Evolutionary conservation across 2,797 vertebrate genomes (phyloP).

Genomic region (Anguilla marmorata): DNA sequence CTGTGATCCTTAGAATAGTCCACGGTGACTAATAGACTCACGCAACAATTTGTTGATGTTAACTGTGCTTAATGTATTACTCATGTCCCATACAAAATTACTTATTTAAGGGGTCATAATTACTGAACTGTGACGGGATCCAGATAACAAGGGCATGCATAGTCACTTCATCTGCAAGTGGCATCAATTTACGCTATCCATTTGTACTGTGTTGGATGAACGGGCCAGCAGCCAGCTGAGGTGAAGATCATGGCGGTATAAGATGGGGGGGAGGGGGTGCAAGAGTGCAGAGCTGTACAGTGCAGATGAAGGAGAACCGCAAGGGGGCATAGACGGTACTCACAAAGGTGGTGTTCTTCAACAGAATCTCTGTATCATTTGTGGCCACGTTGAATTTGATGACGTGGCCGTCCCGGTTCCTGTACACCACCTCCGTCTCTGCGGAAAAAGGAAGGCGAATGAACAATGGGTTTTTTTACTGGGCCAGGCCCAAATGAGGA

Average conservation of each 20-base stretch:
- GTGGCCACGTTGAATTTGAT: slow-evolving; percentile 90
- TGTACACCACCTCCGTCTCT: slow-evolving; percentile 94
- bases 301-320: background rate
- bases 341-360: slow-evolving; percentile 94
- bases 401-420: slow-evolving; percentile 89
- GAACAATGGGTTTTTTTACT: no score
- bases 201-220: background rate
- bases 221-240: background rate
- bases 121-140: background rate
- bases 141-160: background rate
- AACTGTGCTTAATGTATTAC: background rate
- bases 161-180: background rate
- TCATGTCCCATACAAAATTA: background rate
- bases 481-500: background rate
- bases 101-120: background rate
- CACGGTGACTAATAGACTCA: background rate
- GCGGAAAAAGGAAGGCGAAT: slow-evolving; percentile 27
- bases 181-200: background rate
- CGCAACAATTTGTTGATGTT: background rate
- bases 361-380: slow-evolving; percentile 82
- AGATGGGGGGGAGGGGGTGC: background rate
- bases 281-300: background rate
- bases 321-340: slow-evolving; percentile 60
- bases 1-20: background rate
- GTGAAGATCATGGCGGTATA: background rate